phyloP scores from a whole-genome alignment of 2,888 invertebrate genomes.

The Palloptera scutellata region DNA sequence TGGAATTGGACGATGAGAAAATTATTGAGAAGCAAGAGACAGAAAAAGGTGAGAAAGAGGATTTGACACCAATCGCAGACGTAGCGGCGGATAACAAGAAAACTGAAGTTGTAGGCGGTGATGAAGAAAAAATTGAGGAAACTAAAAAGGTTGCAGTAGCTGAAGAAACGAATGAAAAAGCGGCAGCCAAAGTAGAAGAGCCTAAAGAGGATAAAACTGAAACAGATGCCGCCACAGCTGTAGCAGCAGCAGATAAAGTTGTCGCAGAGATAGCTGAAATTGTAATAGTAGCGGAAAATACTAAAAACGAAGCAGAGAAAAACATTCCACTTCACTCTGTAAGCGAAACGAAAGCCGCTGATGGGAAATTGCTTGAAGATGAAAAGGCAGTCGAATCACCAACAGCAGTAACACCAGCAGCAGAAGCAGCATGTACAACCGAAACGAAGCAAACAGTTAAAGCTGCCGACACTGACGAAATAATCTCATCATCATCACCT shows the following conservation, averaged over 20 bases:
- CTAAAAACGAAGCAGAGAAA: constrained; percentile 13
- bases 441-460: constrained; percentile 15
- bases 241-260: constrained; percentile 11
- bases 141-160: constrained; percentile 16
- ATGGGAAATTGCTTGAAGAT: constrained; percentile 7
- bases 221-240: constrained; percentile 19
- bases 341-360: constrained; percentile 18
- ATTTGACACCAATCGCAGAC: constrained; percentile 28
- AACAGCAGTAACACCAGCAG: background rate
- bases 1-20: constrained; percentile 45
- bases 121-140: constrained; percentile 6
- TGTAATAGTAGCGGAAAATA: constrained; percentile 26
- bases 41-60: constrained; percentile 46
- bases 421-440: constrained; percentile 3
- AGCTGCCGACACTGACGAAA: constrained; percentile 10
- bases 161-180: constrained; percentile 21
- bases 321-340: background rate
- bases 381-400: constrained; percentile 7
- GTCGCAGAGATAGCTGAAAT: constrained; percentile 21
- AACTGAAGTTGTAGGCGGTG: constrained; percentile 16
- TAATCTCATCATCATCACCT: constrained; percentile 32
- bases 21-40: constrained; percentile 47
- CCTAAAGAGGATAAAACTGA: constrained; percentile 21
- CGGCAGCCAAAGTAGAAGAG: constrained; percentile 23
- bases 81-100: constrained; percentile 35